Conservation (phyloP, 2,888 invertebrate species). For the Platypus cylindrus region DNA sequence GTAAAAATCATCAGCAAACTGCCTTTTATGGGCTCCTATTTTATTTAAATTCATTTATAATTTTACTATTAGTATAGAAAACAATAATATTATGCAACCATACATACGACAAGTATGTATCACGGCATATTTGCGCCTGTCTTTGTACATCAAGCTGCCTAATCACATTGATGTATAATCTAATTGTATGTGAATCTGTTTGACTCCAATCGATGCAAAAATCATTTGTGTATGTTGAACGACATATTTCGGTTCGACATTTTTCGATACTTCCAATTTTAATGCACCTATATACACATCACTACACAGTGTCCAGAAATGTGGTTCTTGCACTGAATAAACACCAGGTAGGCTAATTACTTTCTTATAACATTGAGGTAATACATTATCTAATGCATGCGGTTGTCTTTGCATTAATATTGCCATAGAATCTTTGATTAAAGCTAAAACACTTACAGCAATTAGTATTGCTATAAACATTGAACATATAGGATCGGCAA, state of each 20-base stretch:
- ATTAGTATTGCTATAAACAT: constrained; percentile 91
- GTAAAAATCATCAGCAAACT: no score
- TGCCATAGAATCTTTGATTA: constrained; percentile 76
- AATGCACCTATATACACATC: constrained; percentile 86
- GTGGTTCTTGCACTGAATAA: constrained; percentile 91
- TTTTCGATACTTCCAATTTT: constrained; percentile 88
- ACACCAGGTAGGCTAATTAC: constrained; percentile 86
- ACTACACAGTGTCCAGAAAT: constrained; percentile 96
- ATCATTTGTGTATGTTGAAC: constrained; percentile 88
- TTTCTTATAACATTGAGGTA: constrained; percentile 82
- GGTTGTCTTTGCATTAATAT: constrained; percentile 95
- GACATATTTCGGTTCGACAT: constrained; percentile 86
- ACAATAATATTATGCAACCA: no score
- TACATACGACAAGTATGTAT: no score
- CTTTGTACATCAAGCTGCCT: no score
- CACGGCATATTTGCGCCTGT: no score
- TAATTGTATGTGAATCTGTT: constrained; percentile 84
- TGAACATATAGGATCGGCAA: constrained; percentile 95
- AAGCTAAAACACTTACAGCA: constrained; percentile 70
- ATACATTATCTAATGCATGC: constrained; percentile 58
- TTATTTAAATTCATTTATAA: no score
- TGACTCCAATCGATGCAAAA: constrained; percentile 83
- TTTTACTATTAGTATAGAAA: no score
- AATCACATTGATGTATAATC: constrained; percentile 75
- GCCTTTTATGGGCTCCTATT: no score